Percentiles rank a stretch among this genome's conserved stretches.
Conservation (phyloP, 92 coral and sea anemone species). For the Blastomussa wellsi region DNA sequence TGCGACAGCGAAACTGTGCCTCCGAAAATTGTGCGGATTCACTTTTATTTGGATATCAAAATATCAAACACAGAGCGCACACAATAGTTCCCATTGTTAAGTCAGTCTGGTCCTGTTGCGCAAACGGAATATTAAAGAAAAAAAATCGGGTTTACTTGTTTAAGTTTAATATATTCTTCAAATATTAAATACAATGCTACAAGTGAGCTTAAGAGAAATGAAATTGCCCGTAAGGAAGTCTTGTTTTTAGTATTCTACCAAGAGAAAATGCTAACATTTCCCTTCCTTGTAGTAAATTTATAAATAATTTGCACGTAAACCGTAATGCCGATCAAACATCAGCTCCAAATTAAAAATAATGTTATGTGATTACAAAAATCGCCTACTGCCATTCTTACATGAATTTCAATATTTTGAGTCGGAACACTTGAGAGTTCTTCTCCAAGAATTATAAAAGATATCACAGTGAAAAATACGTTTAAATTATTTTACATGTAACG, state of each 20-base stretch:
- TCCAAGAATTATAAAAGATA: background rate
- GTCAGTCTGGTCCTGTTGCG: background rate
- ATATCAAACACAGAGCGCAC: background rate
- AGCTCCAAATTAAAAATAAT: background rate
- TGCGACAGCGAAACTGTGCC: constrained; percentile 1
- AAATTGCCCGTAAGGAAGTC: background rate
- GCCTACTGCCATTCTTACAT: background rate
- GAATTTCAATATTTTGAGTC: constrained; percentile 7
- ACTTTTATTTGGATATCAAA: constrained; percentile 16
- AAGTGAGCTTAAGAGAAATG: background rate
- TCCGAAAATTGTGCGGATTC: constrained; percentile 25
- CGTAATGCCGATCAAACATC: background rate
- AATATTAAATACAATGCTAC: background rate
- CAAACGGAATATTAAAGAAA: constrained; percentile 1
- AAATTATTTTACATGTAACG: constrained; percentile 30
- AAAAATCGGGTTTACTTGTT: background rate
- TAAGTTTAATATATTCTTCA: constrained; percentile 18
- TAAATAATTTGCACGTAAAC: background rate
- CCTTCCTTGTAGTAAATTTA: background rate
- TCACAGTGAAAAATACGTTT: background rate
- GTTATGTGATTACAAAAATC: background rate
- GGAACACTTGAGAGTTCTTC: background rate
- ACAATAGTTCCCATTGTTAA: background rate
- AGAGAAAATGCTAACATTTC: background rate
- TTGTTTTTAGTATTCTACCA: background rate